Evolutionary conservation across 2,113 vertebrate species (phyloP), one percentile per base, ranked within the genome.

Genomic region (Pelecanus crispus): DNA sequence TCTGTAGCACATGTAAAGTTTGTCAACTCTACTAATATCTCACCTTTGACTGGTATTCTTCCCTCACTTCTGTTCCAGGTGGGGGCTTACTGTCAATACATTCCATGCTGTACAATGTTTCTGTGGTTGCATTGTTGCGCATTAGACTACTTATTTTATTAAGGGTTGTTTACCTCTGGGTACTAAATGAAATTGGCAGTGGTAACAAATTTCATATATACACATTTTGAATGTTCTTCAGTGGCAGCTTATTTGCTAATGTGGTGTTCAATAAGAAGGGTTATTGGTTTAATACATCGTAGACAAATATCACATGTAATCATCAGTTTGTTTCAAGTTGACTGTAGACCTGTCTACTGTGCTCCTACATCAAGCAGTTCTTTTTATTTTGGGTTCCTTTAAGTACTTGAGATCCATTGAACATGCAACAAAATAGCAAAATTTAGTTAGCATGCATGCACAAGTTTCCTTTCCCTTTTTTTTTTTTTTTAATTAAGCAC

Each of bases 401-500:
- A 84, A 88, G 50, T 68, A 58, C 14, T 68, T 53, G 13, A 88
- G 59, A 49, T 83, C 21, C 53, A 68, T 59, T 94, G 58, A 93
- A 81, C 65, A 61, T 59, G 52, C 53, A 89, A 59, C 11, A 86
- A 95, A 92, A 79, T 29, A 71, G 25, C 13, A 88, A 66, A 92
- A 96, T 90, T 82, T 62, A 90, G 34, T 79, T 90, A 93, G 42
- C 75, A 70, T 85, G 92, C n/a, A 81, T 59, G 59, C 40, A 95
- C 67, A 92, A 81, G 87, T 83, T 94, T 96, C 70, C 44, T 45
- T 61, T 96, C 70, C n/a, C n/a, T n/a, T 44, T 45, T 58, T 28
- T 50, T 20, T 80, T 81, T 90, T 85, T 82, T 94, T 81, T 47
- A 90, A 96, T 86, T 93, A 96, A 96, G 36, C 71, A 58, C 58